Evolutionary conservation across 1,140 invertebrate genomes (phyloP), one percentile per base, ranked within the genome.

Genomic region (Stratiolaelaps scimitus): DNA sequence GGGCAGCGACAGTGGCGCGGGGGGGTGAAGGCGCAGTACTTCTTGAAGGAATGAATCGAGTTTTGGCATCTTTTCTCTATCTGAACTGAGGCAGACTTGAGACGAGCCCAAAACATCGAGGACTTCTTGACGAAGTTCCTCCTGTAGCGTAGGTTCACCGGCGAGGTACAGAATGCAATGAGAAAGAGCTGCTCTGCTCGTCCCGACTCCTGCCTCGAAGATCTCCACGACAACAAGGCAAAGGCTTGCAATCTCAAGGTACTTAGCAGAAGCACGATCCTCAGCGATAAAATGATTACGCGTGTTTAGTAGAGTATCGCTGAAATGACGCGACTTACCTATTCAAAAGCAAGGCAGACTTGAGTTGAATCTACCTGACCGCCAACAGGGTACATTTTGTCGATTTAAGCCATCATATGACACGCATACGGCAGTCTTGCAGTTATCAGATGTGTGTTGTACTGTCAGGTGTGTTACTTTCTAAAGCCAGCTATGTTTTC

Each of bases 21-120:
- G 26, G 13, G 53, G 23, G 10, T 60, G 34, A 34, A 29, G 34
- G 17, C 53, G 53, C 34, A 26, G 15, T 15, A 26, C 26, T 60
- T 60, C 53, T 17, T 60, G 53, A 26, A 60, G 2, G 53, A 60
- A 60, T n/a, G 53, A 15, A 60, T 60, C 53, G 1, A 26, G 15
- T 26, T 26, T 60, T 15, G 23, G 23, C 53, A 60, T 29, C 20
- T 15, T 26, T 2, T 60, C 53, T n/a, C 15, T 26, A 23, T 60
- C 15, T 26, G 17, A 15, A 15, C 6, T 26, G 6, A 34, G 26
- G 53, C 53, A 60, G 15, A 26, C 2, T 60, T 60, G 17, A 15
- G 13, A 15, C 4, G 34, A 4, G 34, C 53, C 23, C 15, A 60
- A 2, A 6, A 29, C 53, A 29, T 26, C 53, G 2, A 60, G 15